Evolutionary conservation across 2,797 vertebrate genomes (phyloP).

Genomic region (Rhinoraja longicauda): DNA sequence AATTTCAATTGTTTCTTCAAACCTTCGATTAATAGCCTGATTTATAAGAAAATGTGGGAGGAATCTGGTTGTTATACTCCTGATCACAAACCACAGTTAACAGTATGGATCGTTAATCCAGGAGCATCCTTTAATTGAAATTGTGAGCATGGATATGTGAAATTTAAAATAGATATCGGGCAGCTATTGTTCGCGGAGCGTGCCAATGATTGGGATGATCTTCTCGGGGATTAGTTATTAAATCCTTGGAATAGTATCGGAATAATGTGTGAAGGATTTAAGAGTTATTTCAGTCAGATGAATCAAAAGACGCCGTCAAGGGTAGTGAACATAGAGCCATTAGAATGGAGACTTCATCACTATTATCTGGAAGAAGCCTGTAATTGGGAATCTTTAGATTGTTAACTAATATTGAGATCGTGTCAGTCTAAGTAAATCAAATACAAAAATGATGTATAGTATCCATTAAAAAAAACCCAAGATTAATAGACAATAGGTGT

Average conservation of each 20-base stretch:
- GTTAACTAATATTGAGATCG: not conserved
- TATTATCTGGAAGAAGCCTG: not conserved
- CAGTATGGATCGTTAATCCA: not conserved
- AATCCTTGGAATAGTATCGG: not conserved
- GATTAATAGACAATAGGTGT: too few relatives aligned
- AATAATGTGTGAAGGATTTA: not conserved
- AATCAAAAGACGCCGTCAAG: not conserved
- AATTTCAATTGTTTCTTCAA: too few relatives aligned
- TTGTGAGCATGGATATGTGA: not conserved
- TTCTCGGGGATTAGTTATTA: not conserved
- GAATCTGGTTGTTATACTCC: not conserved
- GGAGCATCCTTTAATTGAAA: not conserved
- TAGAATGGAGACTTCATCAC: too few relatives aligned
- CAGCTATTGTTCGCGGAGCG: not conserved
- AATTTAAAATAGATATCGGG: not conserved
- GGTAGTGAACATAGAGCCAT: not conserved
- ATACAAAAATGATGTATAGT: not conserved
- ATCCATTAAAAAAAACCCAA: not conserved
- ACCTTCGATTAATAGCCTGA: not conserved
- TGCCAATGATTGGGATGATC: not conserved
- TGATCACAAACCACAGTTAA: not conserved
- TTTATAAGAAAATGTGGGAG: not conserved
- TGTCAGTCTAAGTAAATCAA: not conserved
- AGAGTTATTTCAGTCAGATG: conserved; percentile 1
- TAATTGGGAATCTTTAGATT: not conserved